A percentile compares a stretch with the other conserved stretches of the same genome.
These are phyloP conservation scores for Andricus quercusramuli DNA, from an alignment of 2,888 invertebrate species.

Conservation along the genomic window DNA sequence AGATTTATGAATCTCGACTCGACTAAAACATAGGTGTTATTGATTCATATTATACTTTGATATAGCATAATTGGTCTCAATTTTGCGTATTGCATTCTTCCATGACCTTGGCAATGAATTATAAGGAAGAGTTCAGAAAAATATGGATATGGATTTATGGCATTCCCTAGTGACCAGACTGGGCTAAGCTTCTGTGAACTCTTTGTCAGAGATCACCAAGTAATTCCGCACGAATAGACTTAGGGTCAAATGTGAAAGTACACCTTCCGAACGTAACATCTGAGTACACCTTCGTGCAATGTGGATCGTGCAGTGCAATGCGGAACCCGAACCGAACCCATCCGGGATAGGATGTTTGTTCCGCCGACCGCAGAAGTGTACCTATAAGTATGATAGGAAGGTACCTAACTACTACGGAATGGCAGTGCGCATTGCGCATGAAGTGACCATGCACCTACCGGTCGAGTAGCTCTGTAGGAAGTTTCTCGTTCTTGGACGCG, in stretches of 20 bases:
- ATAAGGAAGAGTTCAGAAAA: not conserved
- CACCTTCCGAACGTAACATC: constrained; percentile 25
- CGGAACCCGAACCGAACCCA: constrained; percentile 23
- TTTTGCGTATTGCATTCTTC: not conserved
- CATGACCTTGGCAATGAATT: not conserved
- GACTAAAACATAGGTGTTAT: no score
- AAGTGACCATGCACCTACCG: constrained; percentile 41
- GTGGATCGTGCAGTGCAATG: constrained; percentile 32
- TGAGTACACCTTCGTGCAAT: constrained; percentile 23
- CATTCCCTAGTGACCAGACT: not conserved
- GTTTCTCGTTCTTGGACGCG: constrained; percentile 45
- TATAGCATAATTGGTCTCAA: not conserved
- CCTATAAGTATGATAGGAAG: constrained; percentile 19
- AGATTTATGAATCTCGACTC: no score
- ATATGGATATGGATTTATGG: not conserved
- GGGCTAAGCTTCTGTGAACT: not conserved
- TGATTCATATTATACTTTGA: not conserved
- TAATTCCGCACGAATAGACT: constrained; percentile 35
- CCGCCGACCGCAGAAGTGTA: constrained; percentile 27
- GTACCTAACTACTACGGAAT: not conserved
- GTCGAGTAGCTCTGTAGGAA: constrained; percentile 48
- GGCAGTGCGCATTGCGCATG: constrained; percentile 33
- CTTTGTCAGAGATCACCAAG: not conserved
- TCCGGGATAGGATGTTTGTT: constrained; percentile 34
- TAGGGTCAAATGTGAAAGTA: constrained; percentile 39